A percentile compares a stretch with the other conserved stretches of the same genome.
These are phyloP conservation scores for Amphiura filiformis DNA, from an alignment of 35 echinoderm and acorn worm species.

Conservation along the genomic window DNA sequence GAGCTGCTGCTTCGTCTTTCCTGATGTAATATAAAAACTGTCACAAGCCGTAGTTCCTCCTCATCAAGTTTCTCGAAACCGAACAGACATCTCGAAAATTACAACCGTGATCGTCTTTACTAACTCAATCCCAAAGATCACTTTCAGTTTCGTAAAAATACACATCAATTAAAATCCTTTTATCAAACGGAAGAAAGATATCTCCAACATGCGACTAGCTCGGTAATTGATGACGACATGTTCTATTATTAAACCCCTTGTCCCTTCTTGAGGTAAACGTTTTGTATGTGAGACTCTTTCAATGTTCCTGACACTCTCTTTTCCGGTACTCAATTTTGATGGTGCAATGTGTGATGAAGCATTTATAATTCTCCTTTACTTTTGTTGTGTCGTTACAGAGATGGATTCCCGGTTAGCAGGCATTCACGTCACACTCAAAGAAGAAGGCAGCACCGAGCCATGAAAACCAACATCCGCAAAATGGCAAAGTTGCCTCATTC, in stretches of 20 bases:
- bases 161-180: constrained; percentile 1
- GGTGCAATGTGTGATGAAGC: not conserved
- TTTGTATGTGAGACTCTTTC: not conserved
- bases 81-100: not conserved
- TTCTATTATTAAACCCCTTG: not conserved
- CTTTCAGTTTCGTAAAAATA: not conserved
- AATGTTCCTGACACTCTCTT: not conserved
- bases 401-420: constrained; percentile 65
- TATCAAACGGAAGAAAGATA: not conserved
- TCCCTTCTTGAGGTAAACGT: not conserved
- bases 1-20: not conserved
- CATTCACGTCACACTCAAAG: constrained; percentile 65
- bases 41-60: not conserved
- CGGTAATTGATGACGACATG: not conserved
- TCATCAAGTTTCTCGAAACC: not conserved
- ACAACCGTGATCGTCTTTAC: not conserved
- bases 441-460: constrained; percentile 51
- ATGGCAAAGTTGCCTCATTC: constrained; percentile 74
- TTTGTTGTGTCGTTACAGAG: constrained; percentile 52
- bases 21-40: not conserved
- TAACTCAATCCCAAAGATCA: not conserved
- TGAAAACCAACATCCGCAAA: constrained; percentile 70
- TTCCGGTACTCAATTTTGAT: not conserved
- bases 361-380: not conserved
- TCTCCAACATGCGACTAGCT: not conserved